Conservation (phyloP, 2,797 vertebrate species). For the Austrolebias charrua region DNA sequence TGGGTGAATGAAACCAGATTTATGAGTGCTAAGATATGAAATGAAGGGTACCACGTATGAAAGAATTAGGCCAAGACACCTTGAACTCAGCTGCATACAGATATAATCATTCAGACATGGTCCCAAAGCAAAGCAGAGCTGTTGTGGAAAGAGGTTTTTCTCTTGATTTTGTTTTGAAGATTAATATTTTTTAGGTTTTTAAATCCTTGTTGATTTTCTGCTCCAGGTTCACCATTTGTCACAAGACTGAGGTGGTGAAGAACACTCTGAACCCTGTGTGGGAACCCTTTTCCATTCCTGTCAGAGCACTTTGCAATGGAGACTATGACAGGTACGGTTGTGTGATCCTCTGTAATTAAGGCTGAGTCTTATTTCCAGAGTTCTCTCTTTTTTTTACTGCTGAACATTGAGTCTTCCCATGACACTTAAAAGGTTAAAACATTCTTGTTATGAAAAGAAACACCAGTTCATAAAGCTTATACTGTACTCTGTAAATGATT, state of each 20-base stretch:
- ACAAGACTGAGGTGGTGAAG: conserved; percentile 94
- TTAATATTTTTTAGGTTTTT: conserved; percentile 22
- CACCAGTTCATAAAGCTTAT: neutral
- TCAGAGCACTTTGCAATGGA: conserved; percentile 92
- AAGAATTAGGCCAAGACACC: conserved; percentile 21
- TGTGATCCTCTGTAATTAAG: conserved; percentile 21
- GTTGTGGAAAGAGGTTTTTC: conserved; percentile 4
- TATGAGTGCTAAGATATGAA: conserved; percentile 20
- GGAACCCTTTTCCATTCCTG: conserved; percentile 91
- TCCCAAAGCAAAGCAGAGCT: conserved; percentile 3
- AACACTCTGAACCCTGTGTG: conserved; percentile 91
- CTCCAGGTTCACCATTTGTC: conserved; percentile 93
- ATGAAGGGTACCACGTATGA: conserved; percentile 21
- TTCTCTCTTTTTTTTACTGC: neutral
- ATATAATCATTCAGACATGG: conserved; percentile 1
- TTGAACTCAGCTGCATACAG: conserved; percentile 23
- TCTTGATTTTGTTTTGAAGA: conserved; percentile 2
- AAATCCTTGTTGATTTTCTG: conserved; percentile 31
- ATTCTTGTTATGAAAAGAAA: neutral
- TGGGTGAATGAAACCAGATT: conserved; percentile 25
- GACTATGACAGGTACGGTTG: conserved; percentile 88
- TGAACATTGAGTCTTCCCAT: neutral
- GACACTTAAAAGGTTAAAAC: neutral
- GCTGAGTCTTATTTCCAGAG: neutral
- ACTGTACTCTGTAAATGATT: neutral